Evolutionary conservation across 2,797 vertebrate genomes (phyloP).

Genomic region (Harpagifer antarcticus): DNA sequence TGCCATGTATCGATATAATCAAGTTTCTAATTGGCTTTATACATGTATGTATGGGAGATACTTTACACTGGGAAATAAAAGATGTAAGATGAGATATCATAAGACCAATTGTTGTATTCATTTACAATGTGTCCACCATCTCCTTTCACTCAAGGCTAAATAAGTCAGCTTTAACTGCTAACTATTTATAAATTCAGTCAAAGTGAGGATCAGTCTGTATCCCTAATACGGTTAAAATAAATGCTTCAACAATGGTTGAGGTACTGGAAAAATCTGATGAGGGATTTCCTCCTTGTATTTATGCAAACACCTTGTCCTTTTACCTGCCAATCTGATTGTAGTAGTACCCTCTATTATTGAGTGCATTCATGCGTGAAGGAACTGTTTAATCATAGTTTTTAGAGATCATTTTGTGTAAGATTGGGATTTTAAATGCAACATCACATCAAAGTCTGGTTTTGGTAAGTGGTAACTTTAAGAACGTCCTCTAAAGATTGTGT

Average conservation of each 20-base stretch:
- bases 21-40: neutral
- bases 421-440: neutral
- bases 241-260: neutral
- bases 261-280: neutral
- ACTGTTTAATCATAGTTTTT: neutral
- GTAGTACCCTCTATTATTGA: neutral
- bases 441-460: neutral
- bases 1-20: neutral
- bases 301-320: neutral
- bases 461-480: neutral
- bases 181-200: neutral
- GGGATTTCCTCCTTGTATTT: neutral
- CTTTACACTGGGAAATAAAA: slow-evolving; percentile 1
- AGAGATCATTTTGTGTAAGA: neutral
- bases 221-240: neutral
- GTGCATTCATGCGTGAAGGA: neutral
- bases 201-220: neutral
- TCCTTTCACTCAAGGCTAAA: neutral
- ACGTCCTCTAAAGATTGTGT: slow-evolving; percentile 1
- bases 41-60: neutral
- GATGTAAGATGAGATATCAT: neutral
- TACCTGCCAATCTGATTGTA: slow-evolving; percentile 5
- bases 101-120: neutral
- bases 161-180: neutral
- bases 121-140: neutral